Base-by-base conservation (phyloP, 2,888 invertebrate species). In the Coenonympha arcania region DNA sequence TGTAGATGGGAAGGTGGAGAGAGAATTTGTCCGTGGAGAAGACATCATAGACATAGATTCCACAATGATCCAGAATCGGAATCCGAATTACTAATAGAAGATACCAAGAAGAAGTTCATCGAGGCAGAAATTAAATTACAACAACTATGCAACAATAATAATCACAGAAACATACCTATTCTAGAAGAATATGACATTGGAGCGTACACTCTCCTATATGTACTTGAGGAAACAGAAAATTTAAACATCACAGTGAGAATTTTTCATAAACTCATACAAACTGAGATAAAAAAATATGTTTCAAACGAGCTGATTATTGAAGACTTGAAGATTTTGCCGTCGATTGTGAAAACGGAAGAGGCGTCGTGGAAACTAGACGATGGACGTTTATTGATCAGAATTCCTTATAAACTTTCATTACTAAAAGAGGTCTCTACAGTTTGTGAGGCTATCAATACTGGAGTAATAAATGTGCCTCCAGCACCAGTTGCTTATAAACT, bases 281-380 rank as follows among this genome's bases (percentile, higher is more conserved):
- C 39, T 15, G 28, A 9, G 4, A 50, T 46, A 5, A 19, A 22
- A n/a, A 37, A 22, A 3, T 28, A 16, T 19, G 36, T 16, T 18
- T 20, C 13, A 4, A 34, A 36, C 3, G 15, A 8, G 4, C 2
- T 31, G 8, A 13, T 41, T 2, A 31, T 53, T 19, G 30, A 42
- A 24, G 52, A 53, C 22, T 8, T 39, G 15, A 45, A 42, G 20
- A 6, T 46, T 16, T 20, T 53, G 11, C 49, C 52, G 2, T 24
- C 19, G 6, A 37, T 53, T 6, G 30, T 53, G 13, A 33, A 42
- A 6, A 6, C 9, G 2, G 16, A 42, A 13, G 24, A 45, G 0
- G 52, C 52, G 1, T 4, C 15, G 8, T 53, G 52, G 52, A 9
- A 20, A 13, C 13, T 41, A n/a, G 26, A 33, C 1, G 13, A 19